Conservation (phyloP, 1,140 invertebrate genomes). For the Panagrolaimus sp. region DNA sequence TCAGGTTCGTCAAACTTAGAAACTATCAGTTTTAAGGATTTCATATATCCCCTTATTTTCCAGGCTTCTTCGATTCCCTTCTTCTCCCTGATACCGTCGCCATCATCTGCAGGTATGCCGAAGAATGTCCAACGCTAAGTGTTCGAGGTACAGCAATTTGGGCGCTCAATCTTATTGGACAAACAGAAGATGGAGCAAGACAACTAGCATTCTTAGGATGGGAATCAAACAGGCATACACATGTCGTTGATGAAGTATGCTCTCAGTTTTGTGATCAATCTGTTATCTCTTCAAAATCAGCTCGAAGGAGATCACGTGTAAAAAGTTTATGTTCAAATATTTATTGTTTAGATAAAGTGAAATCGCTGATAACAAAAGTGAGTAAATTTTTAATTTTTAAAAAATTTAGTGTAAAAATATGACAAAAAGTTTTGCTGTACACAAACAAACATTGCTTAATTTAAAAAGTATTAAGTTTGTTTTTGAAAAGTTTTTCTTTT, state of each 20-base stretch:
- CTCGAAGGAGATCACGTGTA: not conserved
- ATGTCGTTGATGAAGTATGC: not conserved
- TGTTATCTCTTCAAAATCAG: not conserved
- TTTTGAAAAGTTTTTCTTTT: too few species aligned
- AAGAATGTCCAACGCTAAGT: slow-evolving; percentile 17
- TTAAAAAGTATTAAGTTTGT: too few species aligned
- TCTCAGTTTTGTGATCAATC: not conserved
- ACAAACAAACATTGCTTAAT: too few species aligned
- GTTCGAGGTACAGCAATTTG: slow-evolving; percentile 23
- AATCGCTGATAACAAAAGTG: not conserved
- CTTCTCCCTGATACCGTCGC: not conserved
- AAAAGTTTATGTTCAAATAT: not conserved
- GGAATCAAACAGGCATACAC: slow-evolving; percentile 17
- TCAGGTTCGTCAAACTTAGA: slow-evolving; percentile 12
- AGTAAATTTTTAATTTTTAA: too few species aligned
- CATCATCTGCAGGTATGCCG: not conserved
- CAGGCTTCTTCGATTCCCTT: not conserved
- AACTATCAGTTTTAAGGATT: too few species aligned
- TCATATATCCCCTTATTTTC: not conserved
- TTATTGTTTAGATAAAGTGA: not conserved
- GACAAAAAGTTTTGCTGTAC: too few species aligned
- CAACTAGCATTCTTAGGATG: slow-evolving; percentile 12
- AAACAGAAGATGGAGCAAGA: slow-evolving; percentile 14
- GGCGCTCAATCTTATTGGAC: slow-evolving; percentile 14
- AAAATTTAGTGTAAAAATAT: too few species aligned